Evolutionary conservation across 2,113 vertebrate genomes (phyloP).

Genomic region (Campylomormyrus numenius): DNA sequence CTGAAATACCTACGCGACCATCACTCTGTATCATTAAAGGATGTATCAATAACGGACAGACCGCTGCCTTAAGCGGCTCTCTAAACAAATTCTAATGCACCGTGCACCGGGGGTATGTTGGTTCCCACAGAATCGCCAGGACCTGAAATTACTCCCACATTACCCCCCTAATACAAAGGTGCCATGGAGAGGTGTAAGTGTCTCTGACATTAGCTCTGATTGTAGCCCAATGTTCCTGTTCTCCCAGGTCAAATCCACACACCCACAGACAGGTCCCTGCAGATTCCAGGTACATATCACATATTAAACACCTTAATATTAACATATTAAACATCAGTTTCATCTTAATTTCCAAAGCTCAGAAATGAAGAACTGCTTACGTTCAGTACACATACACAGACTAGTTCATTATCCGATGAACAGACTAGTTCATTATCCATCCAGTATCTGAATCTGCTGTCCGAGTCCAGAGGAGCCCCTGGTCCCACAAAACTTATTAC

Average conservation of each 20-base stretch:
- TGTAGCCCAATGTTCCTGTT: background rate
- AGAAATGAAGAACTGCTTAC: background rate
- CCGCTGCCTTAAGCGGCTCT: background rate
- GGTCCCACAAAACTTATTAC: conserved; percentile 57
- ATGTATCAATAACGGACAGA: background rate
- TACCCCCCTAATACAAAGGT: background rate
- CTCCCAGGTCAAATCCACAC: background rate
- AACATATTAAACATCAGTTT: background rate
- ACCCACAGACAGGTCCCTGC: background rate
- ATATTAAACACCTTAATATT: background rate
- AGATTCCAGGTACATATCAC: background rate
- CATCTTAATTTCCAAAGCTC: background rate
- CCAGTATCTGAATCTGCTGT: background rate
- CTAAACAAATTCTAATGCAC: background rate
- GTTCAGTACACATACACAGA: background rate
- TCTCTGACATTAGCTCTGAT: background rate
- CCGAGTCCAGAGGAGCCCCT: conserved; percentile 40
- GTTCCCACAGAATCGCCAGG: background rate
- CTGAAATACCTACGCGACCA: background rate
- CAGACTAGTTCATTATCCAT: background rate
- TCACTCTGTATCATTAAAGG: background rate
- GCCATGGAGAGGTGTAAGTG: background rate
- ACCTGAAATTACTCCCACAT: background rate
- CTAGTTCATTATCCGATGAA: background rate
- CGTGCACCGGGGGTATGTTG: background rate